phyloP scores from a whole-genome alignment of 2,888 invertebrate species.

The Rugalucina vietnamica region DNA sequence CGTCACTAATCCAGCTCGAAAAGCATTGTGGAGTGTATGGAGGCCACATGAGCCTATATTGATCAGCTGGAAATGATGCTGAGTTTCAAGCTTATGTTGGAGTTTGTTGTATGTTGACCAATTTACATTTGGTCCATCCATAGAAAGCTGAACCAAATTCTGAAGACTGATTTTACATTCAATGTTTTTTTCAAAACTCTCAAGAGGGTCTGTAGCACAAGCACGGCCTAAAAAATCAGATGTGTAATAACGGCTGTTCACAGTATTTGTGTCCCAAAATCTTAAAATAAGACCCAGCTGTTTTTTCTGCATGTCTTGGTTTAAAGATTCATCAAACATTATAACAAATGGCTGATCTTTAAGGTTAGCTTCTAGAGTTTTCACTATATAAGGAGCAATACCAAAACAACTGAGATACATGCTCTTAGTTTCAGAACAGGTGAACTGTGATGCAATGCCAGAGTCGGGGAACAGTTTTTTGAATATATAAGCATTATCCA shows the following conservation, averaged over 20 bases:
- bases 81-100: neutral
- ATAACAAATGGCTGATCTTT: neutral
- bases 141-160: neutral
- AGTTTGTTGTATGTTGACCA: neutral
- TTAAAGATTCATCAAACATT: neutral
- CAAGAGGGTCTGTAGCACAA: neutral
- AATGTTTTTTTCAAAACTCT: neutral
- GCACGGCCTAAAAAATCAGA: conserved; percentile 7
- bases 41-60: conserved; percentile 46
- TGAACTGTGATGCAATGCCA: neutral
- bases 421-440: neutral
- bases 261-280: neutral
- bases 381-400: neutral
- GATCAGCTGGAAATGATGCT: neutral
- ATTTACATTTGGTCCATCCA: conserved; percentile 40
- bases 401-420: neutral
- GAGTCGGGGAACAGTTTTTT: neutral
- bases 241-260: neutral
- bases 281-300: neutral
- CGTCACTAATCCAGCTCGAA: conserved; percentile 66
- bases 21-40: conserved; percentile 74
- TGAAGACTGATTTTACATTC: neutral
- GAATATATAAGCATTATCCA: neutral
- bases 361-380: neutral
- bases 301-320: neutral